phyloP scores from a whole-genome alignment of 1,140 invertebrate genomes.

The Drosophila simulans region DNA sequence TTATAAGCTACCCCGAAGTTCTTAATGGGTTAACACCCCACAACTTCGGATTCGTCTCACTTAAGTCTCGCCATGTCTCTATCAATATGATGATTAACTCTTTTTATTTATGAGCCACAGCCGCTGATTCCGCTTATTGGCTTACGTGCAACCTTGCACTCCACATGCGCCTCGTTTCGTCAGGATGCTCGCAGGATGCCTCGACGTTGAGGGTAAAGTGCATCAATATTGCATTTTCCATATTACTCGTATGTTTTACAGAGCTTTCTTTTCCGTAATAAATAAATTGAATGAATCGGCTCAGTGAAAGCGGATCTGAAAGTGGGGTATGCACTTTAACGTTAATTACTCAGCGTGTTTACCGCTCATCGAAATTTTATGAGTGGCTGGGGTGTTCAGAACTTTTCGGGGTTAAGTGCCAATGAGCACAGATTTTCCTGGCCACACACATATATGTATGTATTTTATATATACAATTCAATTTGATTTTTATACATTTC shows the following conservation, averaged over 20 bases:
- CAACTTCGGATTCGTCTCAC: not conserved
- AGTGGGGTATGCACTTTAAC: constrained; percentile 60
- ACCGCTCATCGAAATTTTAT: constrained; percentile 82
- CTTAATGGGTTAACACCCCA: constrained; percentile 41
- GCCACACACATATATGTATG: not conserved
- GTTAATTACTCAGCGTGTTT: constrained; percentile 82
- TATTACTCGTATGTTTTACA: constrained; percentile 50
- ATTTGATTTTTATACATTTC: constrained; percentile 72
- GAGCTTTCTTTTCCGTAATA: constrained; percentile 43
- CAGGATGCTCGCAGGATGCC: not conserved
- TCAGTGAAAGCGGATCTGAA: constrained; percentile 44
- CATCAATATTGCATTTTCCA: constrained; percentile 58
- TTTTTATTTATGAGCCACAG: constrained; percentile 78
- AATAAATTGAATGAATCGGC: constrained; percentile 81
- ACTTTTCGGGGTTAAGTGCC: constrained; percentile 70
- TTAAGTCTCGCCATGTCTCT: constrained; percentile 46
- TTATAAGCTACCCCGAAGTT: constrained; percentile 16
- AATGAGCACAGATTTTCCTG: constrained; percentile 61
- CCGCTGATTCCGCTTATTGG: constrained; percentile 75
- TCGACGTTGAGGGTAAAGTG: constrained; percentile 27
- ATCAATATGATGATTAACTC: constrained; percentile 81
- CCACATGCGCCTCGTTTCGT: not conserved
- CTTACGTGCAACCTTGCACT: constrained; percentile 51
- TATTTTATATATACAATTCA: constrained; percentile 26
- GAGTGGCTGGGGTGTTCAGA: constrained; percentile 47